These are phyloP conservation scores for Oryzias melastigma DNA, from an alignment of 2,113 vertebrate species.

Conservation along the genomic window DNA sequence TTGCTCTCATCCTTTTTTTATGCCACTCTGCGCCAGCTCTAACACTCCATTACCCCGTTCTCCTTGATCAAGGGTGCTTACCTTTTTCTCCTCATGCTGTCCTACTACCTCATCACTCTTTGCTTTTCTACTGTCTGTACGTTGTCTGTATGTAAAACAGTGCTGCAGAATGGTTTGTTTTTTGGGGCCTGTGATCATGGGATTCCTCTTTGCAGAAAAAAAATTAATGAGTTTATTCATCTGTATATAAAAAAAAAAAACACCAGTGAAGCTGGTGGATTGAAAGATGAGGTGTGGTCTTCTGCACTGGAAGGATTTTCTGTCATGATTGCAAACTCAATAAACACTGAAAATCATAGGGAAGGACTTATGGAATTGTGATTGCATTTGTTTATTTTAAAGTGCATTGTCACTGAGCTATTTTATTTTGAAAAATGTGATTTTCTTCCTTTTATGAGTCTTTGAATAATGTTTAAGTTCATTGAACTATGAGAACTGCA, in stretches of 20 bases:
- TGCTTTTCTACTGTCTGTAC: constrained; percentile 7
- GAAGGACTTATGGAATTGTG: background rate
- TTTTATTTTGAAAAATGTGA: no score
- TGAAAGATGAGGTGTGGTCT: constrained; percentile 7
- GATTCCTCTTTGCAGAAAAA: background rate
- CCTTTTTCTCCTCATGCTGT: constrained; percentile 11
- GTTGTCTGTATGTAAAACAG: constrained; percentile 28
- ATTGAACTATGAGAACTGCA: no score
- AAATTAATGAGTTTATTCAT: constrained; percentile 15
- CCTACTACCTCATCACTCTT: constrained; percentile 21
- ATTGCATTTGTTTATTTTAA: no score
- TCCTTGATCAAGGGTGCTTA: constrained; percentile 9
- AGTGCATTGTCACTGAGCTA: no score
- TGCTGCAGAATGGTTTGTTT: constrained; percentile 21
- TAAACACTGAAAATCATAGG: background rate
- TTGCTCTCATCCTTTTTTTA: constrained; percentile 1
- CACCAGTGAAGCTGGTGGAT: constrained; percentile 14
- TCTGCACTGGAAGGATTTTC: constrained; percentile 5
- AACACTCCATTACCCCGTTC: constrained; percentile 9
- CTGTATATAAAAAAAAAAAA: constrained; percentile 1
- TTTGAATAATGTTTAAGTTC: no score
- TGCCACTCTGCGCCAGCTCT: background rate
- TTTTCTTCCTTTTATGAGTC: no score
- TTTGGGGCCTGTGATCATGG: constrained; percentile 18
- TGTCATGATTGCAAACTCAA: constrained; percentile 2